Percentiles rank a stretch among this genome's conserved stretches.
Evolutionary conservation across 1,140 invertebrate species (phyloP).

Genomic region (Antheraea mylitta): DNA sequence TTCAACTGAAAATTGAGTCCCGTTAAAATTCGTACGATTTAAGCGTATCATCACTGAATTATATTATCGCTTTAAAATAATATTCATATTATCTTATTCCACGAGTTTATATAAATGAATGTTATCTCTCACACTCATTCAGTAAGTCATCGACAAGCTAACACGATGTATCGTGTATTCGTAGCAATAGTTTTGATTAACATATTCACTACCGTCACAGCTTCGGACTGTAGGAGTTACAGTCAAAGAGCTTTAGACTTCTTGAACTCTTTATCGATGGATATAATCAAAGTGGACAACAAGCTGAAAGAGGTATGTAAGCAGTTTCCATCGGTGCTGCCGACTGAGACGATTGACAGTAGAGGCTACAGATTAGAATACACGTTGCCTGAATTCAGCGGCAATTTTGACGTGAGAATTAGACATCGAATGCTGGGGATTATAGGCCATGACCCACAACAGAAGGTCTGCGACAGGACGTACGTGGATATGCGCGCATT

Average conservation of each 20-base stretch:
- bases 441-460: conserved; percentile 3
- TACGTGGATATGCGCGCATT: conserved; percentile 2
- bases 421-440: conserved; percentile 2
- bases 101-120: background rate
- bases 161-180: background rate
- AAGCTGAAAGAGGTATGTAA: background rate
- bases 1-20: too few species aligned
- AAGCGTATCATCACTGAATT: too few species aligned
- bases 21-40: too few species aligned
- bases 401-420: conserved; percentile 8
- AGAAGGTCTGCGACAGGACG: background rate
- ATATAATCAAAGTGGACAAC: background rate
- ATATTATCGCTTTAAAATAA: too few species aligned
- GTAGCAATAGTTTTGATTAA: background rate
- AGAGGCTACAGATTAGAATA: background rate
- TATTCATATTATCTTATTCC: too few species aligned
- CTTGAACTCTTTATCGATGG: background rate
- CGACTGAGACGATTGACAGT: background rate
- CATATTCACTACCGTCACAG: background rate
- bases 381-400: background rate
- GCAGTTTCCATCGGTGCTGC: background rate
- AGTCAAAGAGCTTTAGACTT: background rate
- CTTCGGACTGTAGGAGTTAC: background rate
- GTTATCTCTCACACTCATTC: background rate
- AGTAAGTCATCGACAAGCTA: background rate